Conservation (phyloP, 2,113 vertebrate species). For the Mohoua ochrocephala region DNA sequence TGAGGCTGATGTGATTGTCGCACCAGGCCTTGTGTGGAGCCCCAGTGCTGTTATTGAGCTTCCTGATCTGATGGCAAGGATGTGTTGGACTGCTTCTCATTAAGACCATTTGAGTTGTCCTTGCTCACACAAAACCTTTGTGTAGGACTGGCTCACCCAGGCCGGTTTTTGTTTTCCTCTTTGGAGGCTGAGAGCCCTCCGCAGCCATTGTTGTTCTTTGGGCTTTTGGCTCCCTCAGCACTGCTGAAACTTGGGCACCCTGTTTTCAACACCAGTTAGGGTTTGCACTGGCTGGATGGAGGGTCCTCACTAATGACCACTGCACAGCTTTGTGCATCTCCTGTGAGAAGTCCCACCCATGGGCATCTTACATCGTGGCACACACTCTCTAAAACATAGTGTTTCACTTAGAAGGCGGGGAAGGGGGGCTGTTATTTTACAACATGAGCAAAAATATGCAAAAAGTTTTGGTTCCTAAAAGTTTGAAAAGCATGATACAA, state of each 20-base stretch:
- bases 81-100: neutral
- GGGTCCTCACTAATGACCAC: neutral
- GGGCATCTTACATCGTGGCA: fast-evolving
- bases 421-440: neutral
- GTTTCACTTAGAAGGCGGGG: neutral
- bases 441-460: neutral
- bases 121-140: neutral
- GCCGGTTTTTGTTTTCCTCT: neutral
- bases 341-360: fast-evolving
- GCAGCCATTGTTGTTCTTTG: neutral
- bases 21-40: neutral
- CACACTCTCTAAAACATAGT: neutral
- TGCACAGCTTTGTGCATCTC: neutral
- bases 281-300: neutral
- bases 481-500: neutral
- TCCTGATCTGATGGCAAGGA: neutral
- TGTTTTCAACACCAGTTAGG: neutral
- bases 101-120: neutral
- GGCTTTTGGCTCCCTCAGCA: neutral
- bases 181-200: neutral
- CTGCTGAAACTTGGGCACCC: neutral
- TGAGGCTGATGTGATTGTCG: neutral
- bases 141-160: neutral
- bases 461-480: neutral
- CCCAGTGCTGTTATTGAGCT: neutral